Base-by-base conservation (phyloP, 92 coral and sea anemone genomes). In the Pocillopora grandis region DNA sequence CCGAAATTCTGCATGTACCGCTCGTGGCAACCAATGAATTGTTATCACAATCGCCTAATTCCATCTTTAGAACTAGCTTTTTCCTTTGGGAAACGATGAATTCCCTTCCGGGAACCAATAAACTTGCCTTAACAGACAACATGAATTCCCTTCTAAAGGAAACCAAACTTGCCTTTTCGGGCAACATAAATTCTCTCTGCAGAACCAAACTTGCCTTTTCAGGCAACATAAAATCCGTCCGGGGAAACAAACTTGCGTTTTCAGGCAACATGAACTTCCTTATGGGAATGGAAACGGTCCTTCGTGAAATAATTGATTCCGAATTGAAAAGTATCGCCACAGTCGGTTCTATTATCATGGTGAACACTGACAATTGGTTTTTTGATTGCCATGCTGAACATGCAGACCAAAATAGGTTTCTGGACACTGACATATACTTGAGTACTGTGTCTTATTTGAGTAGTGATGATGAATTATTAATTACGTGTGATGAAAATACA, bases 1-100 rank as follows among this genome's bases (percentile, higher is more conserved):
- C 66, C 76, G 82, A 75, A 76, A 84, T 84, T 66, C 81, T 83
- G 68, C 81, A 76, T 76, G 88, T 68, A 76, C 82, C 75, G 60
- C 88, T 62, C 88, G 82, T 76, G 82, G 88, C 88, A 84, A 76
- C 88, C 82, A 84, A 84, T 76, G 81, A 84, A 64, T 77, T 60
- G 75, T 85, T 85, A 57, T 85, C 76, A 76, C 59, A 76, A 76
- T 65, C 78, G 58, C 84, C 76, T 59, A 66, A 85, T 85, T 78
- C 89, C 89, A 86, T 86, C 89, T 86, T 86, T 86, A 85, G 67
- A 79, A 72, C 80, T 86, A 86, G 31, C 31, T 27, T 27, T 27
- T 27, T 27, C 31, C 31, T 27, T 27, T 0, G 31, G 31, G 31
- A 27, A 27, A 27, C 31, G 31, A 27, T 27, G 31, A 27, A 27